Evolutionary conservation across 2,113 vertebrate species (phyloP).

Genomic region (Perognathus longimembris): DNA sequence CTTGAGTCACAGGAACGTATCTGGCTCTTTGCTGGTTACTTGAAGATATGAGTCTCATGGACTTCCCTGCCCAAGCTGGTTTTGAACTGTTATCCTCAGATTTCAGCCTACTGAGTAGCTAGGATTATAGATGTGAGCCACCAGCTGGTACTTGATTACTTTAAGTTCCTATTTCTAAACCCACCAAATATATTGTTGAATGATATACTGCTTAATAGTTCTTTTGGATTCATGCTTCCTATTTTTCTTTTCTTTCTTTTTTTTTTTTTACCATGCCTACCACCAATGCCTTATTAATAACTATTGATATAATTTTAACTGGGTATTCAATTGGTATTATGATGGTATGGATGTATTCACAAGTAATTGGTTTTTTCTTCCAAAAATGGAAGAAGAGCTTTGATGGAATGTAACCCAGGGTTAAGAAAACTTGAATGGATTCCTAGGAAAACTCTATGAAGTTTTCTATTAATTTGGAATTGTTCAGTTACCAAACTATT

Average conservation of each 20-base stretch:
- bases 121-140: no score
- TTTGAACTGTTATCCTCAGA: no score
- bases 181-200: not conserved
- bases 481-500: slow-evolving; percentile 19
- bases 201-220: not conserved
- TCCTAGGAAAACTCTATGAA: slow-evolving; percentile 55
- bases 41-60: no score
- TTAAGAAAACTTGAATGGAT: slow-evolving; percentile 60
- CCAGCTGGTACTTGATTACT: not conserved
- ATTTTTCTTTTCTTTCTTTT: not conserved
- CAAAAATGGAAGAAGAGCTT: slow-evolving; percentile 36
- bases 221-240: not conserved
- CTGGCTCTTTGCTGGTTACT: no score
- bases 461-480: slow-evolving; percentile 49
- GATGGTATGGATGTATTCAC: not conserved
- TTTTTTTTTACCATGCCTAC: not conserved
- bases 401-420: slow-evolving; percentile 44
- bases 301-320: not conserved
- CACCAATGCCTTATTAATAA: not conserved
- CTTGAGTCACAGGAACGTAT: no score
- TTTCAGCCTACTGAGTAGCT: no score
- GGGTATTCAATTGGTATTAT: not conserved
- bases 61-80: no score
- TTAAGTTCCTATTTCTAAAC: slow-evolving; percentile 29
- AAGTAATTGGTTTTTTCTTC: slow-evolving; percentile 17